phyloP scores from a whole-genome alignment of 2,797 vertebrate species.

The Lepilemur septentrionalis region DNA sequence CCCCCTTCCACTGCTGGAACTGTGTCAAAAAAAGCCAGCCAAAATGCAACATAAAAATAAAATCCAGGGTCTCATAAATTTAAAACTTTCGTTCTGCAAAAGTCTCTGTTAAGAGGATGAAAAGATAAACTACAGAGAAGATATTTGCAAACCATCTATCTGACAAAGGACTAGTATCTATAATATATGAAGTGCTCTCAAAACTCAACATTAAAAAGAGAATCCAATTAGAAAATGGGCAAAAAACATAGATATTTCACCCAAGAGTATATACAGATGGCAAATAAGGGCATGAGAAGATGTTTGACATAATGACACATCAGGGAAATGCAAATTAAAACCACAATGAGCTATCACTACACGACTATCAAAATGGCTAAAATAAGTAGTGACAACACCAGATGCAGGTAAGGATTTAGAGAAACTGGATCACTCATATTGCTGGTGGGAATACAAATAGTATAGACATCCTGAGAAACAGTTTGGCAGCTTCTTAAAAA shows the following conservation, averaged over 20 bases:
- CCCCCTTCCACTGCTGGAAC: neutral
- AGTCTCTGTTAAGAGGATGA: neutral
- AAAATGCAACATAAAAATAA: conserved; percentile 36
- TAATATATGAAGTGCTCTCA: neutral
- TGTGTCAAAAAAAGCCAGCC: neutral
- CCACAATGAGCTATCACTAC: neutral
- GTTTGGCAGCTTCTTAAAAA: conserved; percentile 21
- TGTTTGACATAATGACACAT: conserved; percentile 14
- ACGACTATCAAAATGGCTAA: neutral
- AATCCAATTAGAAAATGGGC: neutral
- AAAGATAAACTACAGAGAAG: conserved; percentile 32
- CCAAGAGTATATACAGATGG: neutral
- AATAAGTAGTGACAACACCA: neutral
- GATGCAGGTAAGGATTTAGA: neutral
- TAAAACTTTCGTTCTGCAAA: neutral
- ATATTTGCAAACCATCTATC: neutral
- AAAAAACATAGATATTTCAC: conserved; percentile 52
- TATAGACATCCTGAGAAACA: neutral
- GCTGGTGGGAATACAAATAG: neutral
- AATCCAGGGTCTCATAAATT: conserved; percentile 1
- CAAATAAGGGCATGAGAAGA: conserved; percentile 38
- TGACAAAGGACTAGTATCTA: conserved; percentile 29
- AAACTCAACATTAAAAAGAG: conserved; percentile 11
- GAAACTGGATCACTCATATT: neutral
- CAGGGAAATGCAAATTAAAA: conserved; percentile 21